phyloP scores from a whole-genome alignment of 2,113 vertebrate species.

The Epinephelus lanceolatus region DNA sequence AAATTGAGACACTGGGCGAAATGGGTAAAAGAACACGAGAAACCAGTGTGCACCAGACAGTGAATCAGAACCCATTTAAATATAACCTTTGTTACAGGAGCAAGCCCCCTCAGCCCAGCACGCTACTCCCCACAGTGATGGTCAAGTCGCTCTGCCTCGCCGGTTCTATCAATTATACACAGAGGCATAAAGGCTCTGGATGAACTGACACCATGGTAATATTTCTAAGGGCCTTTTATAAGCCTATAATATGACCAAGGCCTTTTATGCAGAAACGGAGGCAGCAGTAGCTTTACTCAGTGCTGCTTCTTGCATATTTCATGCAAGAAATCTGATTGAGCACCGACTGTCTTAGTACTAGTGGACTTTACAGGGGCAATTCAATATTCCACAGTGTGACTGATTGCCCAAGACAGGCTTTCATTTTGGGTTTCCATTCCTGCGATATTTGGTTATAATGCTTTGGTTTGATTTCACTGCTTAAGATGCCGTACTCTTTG shows the following conservation, averaged over 20 bases:
- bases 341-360: conserved; percentile 10
- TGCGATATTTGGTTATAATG: conserved; percentile 22
- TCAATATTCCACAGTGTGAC: background rate
- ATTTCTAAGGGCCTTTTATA: conserved; percentile 30
- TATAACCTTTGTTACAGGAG: conserved; percentile 28
- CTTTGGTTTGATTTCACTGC: conserved; percentile 1
- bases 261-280: conserved; percentile 49
- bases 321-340: conserved; percentile 52
- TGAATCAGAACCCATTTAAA: conserved; percentile 19
- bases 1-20: background rate
- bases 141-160: conserved; percentile 21
- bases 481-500: background rate
- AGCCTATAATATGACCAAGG: conserved; percentile 25
- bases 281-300: background rate
- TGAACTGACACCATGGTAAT: conserved; percentile 29
- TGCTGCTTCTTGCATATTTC: conserved; percentile 59
- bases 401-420: conserved; percentile 38
- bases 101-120: background rate
- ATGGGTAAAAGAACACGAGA: background rate
- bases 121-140: conserved; percentile 15
- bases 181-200: conserved; percentile 16
- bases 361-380: conserved; percentile 27
- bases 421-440: conserved; percentile 38
- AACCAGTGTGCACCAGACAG: background rate
- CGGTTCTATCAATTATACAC: conserved; percentile 29